Percentiles rank a stretch among this genome's conserved stretches.
These are phyloP conservation scores for Lemur catta DNA, from an alignment of 2,797 vertebrate genomes.

Conservation along the genomic window DNA sequence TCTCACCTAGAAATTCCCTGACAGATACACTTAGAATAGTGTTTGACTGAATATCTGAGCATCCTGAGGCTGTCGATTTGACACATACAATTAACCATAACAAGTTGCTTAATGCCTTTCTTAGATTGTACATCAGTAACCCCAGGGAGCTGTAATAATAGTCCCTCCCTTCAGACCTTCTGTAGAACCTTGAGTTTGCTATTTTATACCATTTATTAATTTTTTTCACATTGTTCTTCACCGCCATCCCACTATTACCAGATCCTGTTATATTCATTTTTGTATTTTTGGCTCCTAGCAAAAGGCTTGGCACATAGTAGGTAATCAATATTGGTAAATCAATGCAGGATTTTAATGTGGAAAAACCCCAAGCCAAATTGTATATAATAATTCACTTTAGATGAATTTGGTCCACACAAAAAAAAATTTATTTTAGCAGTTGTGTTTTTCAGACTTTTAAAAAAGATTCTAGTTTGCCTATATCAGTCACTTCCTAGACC, in stretches of 20 bases:
- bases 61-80: not conserved
- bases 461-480: not conserved
- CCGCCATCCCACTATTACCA: not conserved
- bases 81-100: not conserved
- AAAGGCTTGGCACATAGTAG: not conserved
- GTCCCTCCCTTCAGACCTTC: not conserved
- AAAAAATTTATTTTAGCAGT: not conserved
- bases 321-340: not conserved
- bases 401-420: not conserved
- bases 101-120: not conserved
- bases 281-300: not conserved
- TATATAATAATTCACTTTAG: not conserved
- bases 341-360: not conserved
- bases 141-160: not conserved
- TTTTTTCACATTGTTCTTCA: not conserved
- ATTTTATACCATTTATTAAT: not conserved
- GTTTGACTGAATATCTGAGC: not conserved
- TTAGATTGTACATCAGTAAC: not conserved
- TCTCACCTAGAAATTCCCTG: not conserved
- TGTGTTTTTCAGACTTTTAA: not conserved
- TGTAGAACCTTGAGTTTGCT: not conserved
- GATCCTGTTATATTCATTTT: not conserved
- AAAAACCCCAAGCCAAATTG: not conserved
- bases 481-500: not conserved
- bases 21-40: not conserved